Conservation (phyloP, 2,113 vertebrate species). For the Elephantulus edwardii region DNA sequence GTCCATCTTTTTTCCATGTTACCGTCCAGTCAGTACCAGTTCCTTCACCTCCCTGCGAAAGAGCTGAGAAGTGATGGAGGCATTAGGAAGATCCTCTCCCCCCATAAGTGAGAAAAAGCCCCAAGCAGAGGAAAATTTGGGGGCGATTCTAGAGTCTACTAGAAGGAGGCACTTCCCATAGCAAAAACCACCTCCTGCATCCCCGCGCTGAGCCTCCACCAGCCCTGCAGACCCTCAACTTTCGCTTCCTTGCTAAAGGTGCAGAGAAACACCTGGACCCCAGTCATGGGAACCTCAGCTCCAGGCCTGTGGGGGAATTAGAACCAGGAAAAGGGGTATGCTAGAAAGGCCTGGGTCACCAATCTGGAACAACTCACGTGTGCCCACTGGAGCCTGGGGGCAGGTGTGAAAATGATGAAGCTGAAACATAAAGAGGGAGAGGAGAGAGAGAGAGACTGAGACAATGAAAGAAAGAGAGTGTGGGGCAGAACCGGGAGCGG, state of each 20-base stretch:
- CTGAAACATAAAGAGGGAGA: slow-evolving; percentile 71
- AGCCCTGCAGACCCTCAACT: not conserved
- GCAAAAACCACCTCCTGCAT: not conserved
- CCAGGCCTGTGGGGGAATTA: not conserved
- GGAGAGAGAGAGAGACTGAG: slow-evolving; percentile 65
- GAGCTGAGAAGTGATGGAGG: not conserved
- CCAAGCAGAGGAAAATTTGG: too few species aligned
- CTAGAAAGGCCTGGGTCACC: not conserved
- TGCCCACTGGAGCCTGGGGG: not conserved
- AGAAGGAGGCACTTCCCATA: not conserved
- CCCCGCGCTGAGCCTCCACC: not conserved
- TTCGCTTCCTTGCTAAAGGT: not conserved
- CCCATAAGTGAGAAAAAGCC: not conserved
- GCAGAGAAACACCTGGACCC: not conserved
- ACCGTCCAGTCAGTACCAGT: not conserved
- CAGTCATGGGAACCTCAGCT: not conserved
- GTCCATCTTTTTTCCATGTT: not conserved
- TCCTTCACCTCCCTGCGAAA: not conserved
- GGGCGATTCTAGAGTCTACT: not conserved
- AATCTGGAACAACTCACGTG: not conserved
- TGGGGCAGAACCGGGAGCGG: not conserved
- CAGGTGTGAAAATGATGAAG: not conserved
- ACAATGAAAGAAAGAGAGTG: slow-evolving; percentile 52
- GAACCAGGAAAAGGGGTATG: not conserved
- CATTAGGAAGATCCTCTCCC: not conserved